Conservation (phyloP, 2,113 vertebrate species). For the Dissostichus mawsoni region DNA sequence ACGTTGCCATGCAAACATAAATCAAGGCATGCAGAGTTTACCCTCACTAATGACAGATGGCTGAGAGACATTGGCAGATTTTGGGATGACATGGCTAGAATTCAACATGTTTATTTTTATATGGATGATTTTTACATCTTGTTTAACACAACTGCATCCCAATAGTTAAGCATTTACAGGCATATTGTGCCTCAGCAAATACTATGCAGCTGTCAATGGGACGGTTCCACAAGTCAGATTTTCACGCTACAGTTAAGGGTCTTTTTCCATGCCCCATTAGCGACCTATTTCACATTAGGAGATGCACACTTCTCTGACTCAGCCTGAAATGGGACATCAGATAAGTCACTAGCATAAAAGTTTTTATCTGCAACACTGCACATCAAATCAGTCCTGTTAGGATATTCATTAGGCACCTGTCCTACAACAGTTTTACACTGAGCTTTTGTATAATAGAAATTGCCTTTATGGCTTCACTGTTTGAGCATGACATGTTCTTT, state of each 20-base stretch:
- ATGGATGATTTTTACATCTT: slow-evolving; percentile 32
- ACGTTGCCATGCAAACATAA: slow-evolving; percentile 34
- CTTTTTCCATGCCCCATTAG: slow-evolving; percentile 51
- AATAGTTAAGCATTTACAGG: slow-evolving; percentile 19
- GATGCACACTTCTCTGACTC: slow-evolving; percentile 26
- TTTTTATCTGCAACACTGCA: slow-evolving; percentile 25
- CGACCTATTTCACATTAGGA: slow-evolving; percentile 50
- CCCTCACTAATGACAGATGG: background rate
- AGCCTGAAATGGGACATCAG: slow-evolving; percentile 49
- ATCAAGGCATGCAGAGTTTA: slow-evolving; percentile 12
- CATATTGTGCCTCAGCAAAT: background rate
- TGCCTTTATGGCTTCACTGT: background rate
- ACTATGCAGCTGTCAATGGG: slow-evolving; percentile 53
- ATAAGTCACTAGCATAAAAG: slow-evolving; percentile 20
- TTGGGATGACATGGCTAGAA: slow-evolving; percentile 3
- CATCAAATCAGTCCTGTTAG: slow-evolving; percentile 29
- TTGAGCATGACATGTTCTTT: background rate
- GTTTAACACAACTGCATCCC: slow-evolving; percentile 10
- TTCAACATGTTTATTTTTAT: slow-evolving; percentile 21
- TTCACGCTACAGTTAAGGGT: slow-evolving; percentile 42
- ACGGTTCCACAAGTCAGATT: slow-evolving; percentile 57
- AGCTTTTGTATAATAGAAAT: slow-evolving; percentile 4
- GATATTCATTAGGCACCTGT: slow-evolving; percentile 28
- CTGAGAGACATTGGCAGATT: slow-evolving; percentile 11
- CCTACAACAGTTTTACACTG: slow-evolving; percentile 1